Evolutionary conservation across 2,797 vertebrate genomes (phyloP), one percentile per base, ranked within the genome.

Genomic region (Gallinago solitaria): DNA sequence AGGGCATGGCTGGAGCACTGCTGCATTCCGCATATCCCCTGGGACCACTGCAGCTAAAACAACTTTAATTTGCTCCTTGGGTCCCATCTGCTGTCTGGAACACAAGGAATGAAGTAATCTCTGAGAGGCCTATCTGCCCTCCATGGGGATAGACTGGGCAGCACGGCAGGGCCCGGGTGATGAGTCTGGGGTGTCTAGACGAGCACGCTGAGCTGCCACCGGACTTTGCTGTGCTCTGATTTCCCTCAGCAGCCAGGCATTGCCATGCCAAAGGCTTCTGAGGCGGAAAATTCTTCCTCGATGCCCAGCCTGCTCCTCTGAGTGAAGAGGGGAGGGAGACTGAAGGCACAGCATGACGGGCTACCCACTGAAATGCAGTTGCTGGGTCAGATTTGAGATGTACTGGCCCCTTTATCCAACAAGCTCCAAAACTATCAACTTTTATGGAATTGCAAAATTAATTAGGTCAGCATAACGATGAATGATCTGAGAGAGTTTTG

Each of bases 51-150:
- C 65, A 79, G 95, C 77, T 87, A 67, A 69, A 95, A 50, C 25
- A 63, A 21, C n/a, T 87, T 88, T 57, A 41, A 93, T 91, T 90
- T 89, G 60, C 30, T 77, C 25, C 64, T 89, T 80, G 47, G 33
- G 33, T 91, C 70, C 82, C 77, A 87, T 91, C 87, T 92, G 87
- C 65, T 87, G 89, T 60, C 75, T 86, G 47, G 18, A 23, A 70
- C 63, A 43, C 0, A 6, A 60, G 50, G 65, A 96, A 60, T 73
- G 25, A 19, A 51, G 37, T 41, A 28, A 48, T 45, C 9, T 1
- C 9, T 14, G 59, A 30, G 37, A 28, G 30, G 33, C 18, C 56
- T 35, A 7, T 67, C 25, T 53, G 30, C 30, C 56, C 57, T 48
- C 39, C 8, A 12, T 8, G 37, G 79, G 65, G 61, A 39, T 5